phyloP scores from a whole-genome alignment of 2,888 invertebrate genomes.

The Mantis religiosa region DNA sequence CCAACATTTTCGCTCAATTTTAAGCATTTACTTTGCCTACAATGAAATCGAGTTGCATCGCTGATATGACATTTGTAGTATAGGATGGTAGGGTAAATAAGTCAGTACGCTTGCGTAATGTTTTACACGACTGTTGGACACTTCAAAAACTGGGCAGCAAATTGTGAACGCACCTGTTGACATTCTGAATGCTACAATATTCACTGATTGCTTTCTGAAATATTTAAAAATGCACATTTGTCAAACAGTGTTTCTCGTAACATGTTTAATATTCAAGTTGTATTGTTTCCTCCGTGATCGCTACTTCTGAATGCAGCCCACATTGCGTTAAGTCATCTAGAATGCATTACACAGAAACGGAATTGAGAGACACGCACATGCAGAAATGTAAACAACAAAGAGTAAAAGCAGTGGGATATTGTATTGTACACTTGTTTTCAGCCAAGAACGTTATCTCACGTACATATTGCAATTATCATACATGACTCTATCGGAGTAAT shows the following conservation, averaged over 20 bases:
- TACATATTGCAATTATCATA: too few relatives aligned
- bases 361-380: not conserved
- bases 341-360: not conserved
- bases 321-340: not conserved
- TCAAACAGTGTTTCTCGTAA: too few relatives aligned
- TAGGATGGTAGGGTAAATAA: not conserved
- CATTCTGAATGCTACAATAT: not conserved
- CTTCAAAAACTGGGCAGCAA: not conserved
- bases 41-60: not conserved
- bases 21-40: not conserved
- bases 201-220: too few relatives aligned
- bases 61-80: not conserved
- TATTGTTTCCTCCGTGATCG: not conserved
- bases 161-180: not conserved
- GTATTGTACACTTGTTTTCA: too few relatives aligned
- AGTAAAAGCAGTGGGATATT: too few relatives aligned
- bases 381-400: too few relatives aligned
- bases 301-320: not conserved
- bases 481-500: too few relatives aligned
- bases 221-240: too few relatives aligned
- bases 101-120: not conserved
- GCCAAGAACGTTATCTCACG: too few relatives aligned
- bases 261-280: not conserved
- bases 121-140: not conserved
- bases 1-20: not conserved